Evolutionary conservation across 2,888 invertebrate species (phyloP), one percentile per base, ranked within the genome.

Genomic region (Idaea straminata): DNA sequence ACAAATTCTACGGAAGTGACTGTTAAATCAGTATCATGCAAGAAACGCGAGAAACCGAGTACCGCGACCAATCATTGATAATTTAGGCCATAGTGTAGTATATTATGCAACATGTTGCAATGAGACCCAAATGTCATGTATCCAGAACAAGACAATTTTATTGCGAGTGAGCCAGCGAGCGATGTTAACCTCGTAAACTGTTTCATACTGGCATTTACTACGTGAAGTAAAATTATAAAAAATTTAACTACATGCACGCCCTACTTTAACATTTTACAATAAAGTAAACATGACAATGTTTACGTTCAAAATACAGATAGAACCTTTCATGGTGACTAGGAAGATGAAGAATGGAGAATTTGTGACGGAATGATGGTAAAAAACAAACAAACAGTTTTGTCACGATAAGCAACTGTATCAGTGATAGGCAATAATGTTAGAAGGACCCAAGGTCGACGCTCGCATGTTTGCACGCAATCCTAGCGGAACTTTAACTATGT

Each of bases 1-100:
- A 77, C 69, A 82, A 82, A 82, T 82, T 74, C 76, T 70, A 74
- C 85, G 88, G 87, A 88, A 88, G 86, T 83, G 82, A 84, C 81
- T 82, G 83, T 80, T 78, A 75, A 73, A 66, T 68, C 68, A 73
- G 69, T 79, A 74, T 74, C 80, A 77, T 81, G 82, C 74, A 70
- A 79, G 76, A 79, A 72, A 73, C 65, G 82, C 74, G 71, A 79
- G 76, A 79, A 72, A 73, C 66, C 70, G 72, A 78, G 80, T 78
- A 73, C 75, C 72, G 64, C 69, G 66, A 72, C 69, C 66, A 63
- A 69, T 71, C 72, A 61, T 63, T 62, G 62, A 67, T 71, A 80
- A 82, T 80, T 25, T 78, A 77, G 77, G 72, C 74, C 80, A 69
- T 59, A 25, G 34, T 25, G 34, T 25, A 59, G 34, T 10, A 15